Evolutionary conservation across 2,888 invertebrate species (phyloP).

Genomic region (Pseudococcus viburni): DNA sequence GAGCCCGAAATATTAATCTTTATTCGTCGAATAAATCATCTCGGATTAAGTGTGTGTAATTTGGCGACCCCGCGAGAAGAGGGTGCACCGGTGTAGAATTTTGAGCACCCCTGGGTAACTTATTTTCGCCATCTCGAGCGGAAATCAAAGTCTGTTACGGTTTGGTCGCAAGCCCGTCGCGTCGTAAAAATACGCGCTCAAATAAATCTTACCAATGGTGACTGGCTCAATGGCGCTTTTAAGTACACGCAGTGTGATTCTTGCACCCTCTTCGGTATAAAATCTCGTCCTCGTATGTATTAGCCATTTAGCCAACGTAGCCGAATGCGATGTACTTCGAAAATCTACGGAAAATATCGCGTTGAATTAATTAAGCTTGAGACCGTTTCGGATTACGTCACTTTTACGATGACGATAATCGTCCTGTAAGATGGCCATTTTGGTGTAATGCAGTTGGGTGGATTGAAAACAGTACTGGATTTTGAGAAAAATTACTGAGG

Average conservation of each 20-base stretch:
- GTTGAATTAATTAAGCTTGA: not conserved
- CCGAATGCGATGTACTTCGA: not conserved
- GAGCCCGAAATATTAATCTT: constrained; percentile 4
- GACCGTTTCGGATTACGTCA: not conserved
- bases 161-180: not conserved
- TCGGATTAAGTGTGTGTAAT: no score
- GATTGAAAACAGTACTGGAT: no score
- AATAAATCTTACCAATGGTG: constrained; percentile 22
- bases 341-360: not conserved
- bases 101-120: not conserved
- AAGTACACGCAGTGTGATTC: not conserved
- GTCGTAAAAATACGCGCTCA: constrained; percentile 18
- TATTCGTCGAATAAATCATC: constrained; percentile 21
- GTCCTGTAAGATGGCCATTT: no score
- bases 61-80: no score
- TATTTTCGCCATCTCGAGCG: not conserved
- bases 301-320: not conserved
- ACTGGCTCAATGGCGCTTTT: not conserved
- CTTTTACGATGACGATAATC: not conserved
- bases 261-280: not conserved
- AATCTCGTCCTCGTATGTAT: constrained; percentile 3
- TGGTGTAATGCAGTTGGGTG: no score
- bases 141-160: constrained; percentile 28
- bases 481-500: no score
- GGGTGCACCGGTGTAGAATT: not conserved